A percentile compares a stretch with the other conserved stretches of the same genome.
Evolutionary conservation across 2,797 vertebrate species (phyloP).

Genomic region (Thaleichthys pacificus): DNA sequence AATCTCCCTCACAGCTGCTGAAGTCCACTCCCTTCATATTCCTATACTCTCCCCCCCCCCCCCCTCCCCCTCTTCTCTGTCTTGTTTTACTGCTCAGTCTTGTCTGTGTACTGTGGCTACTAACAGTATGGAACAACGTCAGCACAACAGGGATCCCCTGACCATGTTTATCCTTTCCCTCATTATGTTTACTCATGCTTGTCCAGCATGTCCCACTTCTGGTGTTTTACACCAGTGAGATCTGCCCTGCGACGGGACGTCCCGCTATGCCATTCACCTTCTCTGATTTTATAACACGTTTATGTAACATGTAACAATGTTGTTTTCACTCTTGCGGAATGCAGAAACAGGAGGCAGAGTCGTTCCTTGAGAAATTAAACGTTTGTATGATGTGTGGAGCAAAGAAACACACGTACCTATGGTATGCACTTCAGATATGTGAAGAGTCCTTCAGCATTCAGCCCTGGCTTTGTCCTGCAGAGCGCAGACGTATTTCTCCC

Average conservation of each 20-base stretch:
- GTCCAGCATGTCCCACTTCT: not conserved
- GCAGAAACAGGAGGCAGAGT: not conserved
- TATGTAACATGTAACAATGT: slow-evolving; percentile 21
- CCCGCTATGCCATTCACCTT: not conserved
- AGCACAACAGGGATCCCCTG: not conserved
- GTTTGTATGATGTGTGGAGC: slow-evolving; percentile 6
- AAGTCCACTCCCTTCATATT: not conserved
- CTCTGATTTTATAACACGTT: not conserved
- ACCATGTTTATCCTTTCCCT: not conserved
- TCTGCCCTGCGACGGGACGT: not conserved
- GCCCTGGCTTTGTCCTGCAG: slow-evolving; percentile 15
- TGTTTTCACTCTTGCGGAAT: not conserved
- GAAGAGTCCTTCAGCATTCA: slow-evolving; percentile 15
- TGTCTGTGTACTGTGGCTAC: not conserved
- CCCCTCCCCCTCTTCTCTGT: not conserved
- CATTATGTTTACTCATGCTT: not conserved
- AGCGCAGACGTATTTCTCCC: slow-evolving; percentile 21
- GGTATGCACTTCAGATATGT: slow-evolving; percentile 21
- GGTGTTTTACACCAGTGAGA: not conserved
- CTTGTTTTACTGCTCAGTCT: not conserved
- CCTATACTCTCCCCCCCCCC: not conserved
- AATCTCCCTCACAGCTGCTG: slow-evolving; percentile 17
- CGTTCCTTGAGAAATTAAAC: not conserved
- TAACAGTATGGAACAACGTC: not conserved
- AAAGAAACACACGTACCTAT: slow-evolving; percentile 54